Percentiles rank a stretch among this genome's conserved stretches.
Conservation (phyloP, 2,113 vertebrate species). For the Glareola pratincola region DNA sequence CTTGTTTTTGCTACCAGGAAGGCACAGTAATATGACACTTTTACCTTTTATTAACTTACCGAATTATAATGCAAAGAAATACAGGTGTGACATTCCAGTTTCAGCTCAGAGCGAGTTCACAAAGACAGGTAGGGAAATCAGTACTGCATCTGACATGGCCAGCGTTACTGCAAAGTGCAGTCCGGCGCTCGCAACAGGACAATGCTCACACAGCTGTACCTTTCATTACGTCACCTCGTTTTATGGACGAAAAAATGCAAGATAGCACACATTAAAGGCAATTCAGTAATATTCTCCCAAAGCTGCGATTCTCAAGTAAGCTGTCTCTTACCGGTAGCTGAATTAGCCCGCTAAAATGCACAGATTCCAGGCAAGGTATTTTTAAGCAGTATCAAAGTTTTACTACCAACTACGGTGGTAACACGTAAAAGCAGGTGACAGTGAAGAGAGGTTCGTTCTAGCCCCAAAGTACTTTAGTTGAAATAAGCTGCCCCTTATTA, state of each 20-base stretch:
- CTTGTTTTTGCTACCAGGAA: background rate
- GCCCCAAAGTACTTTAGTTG: background rate
- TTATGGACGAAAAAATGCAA: background rate
- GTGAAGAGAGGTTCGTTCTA: background rate
- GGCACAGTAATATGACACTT: background rate
- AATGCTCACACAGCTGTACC: background rate
- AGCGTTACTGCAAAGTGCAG: background rate
- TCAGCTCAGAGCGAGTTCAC: slow-evolving; percentile 23
- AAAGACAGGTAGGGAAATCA: slow-evolving; percentile 19
- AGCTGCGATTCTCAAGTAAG: background rate
- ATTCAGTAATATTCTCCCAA: background rate
- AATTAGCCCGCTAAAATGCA: background rate
- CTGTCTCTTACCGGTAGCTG: background rate
- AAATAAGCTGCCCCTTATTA: slow-evolving; percentile 37
- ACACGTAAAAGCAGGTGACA: background rate
- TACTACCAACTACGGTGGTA: background rate
- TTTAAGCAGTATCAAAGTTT: slow-evolving; percentile 13
- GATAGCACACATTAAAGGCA: background rate
- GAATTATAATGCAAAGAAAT: slow-evolving; percentile 39
- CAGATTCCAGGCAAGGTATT: background rate
- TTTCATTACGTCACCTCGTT: background rate
- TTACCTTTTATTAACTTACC: slow-evolving; percentile 3
- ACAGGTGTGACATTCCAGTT: background rate
- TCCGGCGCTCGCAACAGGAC: background rate
- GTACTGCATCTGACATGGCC: background rate